Conservation (phyloP, 2,888 invertebrate genomes). For the Caenorhabditis doughertyi region DNA sequence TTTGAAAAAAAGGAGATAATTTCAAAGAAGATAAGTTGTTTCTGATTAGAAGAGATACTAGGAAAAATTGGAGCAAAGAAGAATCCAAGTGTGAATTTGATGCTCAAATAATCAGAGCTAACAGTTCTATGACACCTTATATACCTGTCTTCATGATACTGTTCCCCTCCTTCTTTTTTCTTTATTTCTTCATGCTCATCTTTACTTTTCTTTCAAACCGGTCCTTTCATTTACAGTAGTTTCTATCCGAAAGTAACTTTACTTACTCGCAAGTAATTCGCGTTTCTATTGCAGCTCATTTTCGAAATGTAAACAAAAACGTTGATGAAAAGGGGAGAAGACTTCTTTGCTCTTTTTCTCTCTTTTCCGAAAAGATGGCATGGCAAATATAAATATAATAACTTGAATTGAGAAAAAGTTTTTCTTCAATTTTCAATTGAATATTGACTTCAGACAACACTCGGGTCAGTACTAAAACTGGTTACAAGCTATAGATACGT, state of each 20-base stretch:
- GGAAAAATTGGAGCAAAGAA: not conserved
- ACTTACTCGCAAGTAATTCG: slow-evolving; percentile 39
- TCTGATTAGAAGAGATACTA: too few species aligned
- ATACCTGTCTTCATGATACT: slow-evolving; percentile 10
- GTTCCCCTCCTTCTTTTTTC: not conserved
- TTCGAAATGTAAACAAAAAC: slow-evolving; percentile 43
- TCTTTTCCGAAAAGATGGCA: not conserved
- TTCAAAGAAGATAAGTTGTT: too few species aligned
- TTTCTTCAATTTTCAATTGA: not conserved
- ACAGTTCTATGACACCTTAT: slow-evolving; percentile 32
- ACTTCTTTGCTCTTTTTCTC: not conserved
- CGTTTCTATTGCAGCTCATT: slow-evolving; percentile 47
- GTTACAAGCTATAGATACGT: slow-evolving; percentile 33
- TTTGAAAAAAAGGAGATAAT: too few species aligned
- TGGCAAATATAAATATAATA: slow-evolving; percentile 49
- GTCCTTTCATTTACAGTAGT: slow-evolving; percentile 31
- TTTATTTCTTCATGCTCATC: slow-evolving; percentile 22
- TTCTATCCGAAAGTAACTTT: slow-evolving; percentile 26
- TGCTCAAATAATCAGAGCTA: not conserved
- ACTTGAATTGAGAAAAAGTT: slow-evolving; percentile 37
- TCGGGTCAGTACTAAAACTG: slow-evolving; percentile 23
- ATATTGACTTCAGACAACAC: slow-evolving; percentile 23
- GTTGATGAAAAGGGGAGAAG: not conserved
- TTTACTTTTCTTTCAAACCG: slow-evolving; percentile 21
- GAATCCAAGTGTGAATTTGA: slow-evolving; percentile 17